Conservation (phyloP, 1,140 invertebrate species). For the Megalopta genalis region DNA sequence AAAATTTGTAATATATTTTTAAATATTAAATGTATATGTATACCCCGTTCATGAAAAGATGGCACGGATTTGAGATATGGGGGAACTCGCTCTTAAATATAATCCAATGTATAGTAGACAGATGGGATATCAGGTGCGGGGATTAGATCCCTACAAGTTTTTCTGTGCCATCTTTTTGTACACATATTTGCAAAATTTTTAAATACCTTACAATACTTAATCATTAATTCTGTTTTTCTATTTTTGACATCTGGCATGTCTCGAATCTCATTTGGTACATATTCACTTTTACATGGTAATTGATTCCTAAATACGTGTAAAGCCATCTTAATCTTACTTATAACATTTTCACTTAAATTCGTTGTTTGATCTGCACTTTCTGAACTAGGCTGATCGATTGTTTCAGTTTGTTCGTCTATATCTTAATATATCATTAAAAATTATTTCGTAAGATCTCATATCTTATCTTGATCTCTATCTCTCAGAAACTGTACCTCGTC, state of each 20-base stretch:
- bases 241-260: constrained; percentile 72
- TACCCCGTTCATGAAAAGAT: too few relatives aligned
- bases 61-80: too few relatives aligned
- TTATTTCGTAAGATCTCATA: neutral
- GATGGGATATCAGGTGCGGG: too few relatives aligned
- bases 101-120: too few relatives aligned
- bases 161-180: too few relatives aligned
- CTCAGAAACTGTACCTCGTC: constrained; percentile 9
- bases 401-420: constrained; percentile 26
- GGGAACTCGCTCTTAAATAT: too few relatives aligned
- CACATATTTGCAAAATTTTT: neutral
- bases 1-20: neutral
- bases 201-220: constrained; percentile 81
- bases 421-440: neutral
- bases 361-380: neutral
- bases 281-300: constrained; percentile 83
- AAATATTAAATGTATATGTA: neutral
- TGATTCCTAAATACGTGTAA: constrained; percentile 78
- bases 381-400: neutral
- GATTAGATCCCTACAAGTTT: too few relatives aligned
- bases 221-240: constrained; percentile 82
- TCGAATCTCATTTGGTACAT: constrained; percentile 78
- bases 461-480: too few relatives aligned
- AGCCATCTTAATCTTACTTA: constrained; percentile 28
- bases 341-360: constrained; percentile 6